Conservation (phyloP, 2,113 vertebrate species). For the Pycnonotus jocosus region DNA sequence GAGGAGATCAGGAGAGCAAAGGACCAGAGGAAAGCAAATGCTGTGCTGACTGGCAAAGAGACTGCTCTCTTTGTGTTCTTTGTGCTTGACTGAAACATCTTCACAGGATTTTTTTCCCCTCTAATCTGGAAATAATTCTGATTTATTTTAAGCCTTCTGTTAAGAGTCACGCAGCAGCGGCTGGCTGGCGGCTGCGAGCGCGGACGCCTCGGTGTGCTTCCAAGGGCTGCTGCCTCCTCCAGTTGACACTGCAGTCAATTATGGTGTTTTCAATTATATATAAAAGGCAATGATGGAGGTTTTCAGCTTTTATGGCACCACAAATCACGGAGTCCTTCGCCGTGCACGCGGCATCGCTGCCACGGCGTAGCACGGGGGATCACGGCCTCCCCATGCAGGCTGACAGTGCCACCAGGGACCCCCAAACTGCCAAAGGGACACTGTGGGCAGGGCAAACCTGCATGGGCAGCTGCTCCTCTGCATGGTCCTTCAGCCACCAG, state of each 20-base stretch:
- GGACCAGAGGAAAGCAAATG: background rate
- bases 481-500: fast-evolving
- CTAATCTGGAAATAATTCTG: constrained; percentile 58
- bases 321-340: constrained; percentile 1
- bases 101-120: background rate
- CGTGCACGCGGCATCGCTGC: background rate
- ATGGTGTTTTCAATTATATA: constrained; percentile 48
- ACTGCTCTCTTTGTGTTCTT: background rate
- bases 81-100: constrained; percentile 25
- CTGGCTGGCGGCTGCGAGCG: background rate
- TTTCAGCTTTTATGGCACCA: constrained; percentile 12
- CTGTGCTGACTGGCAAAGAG: background rate
- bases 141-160: constrained; percentile 51
- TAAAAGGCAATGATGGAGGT: constrained; percentile 44
- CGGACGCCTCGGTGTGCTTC: background rate
- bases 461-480: fast-evolving
- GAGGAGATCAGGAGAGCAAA: background rate
- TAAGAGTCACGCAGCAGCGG: constrained; percentile 10
- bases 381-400: background rate
- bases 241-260: constrained; percentile 10
- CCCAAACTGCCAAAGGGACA: background rate
- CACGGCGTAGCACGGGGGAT: background rate
- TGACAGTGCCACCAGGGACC: background rate
- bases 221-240: background rate
- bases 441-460: background rate